Evolutionary conservation across 1,140 invertebrate genomes (phyloP).

Genomic region (Popillia japonica): DNA sequence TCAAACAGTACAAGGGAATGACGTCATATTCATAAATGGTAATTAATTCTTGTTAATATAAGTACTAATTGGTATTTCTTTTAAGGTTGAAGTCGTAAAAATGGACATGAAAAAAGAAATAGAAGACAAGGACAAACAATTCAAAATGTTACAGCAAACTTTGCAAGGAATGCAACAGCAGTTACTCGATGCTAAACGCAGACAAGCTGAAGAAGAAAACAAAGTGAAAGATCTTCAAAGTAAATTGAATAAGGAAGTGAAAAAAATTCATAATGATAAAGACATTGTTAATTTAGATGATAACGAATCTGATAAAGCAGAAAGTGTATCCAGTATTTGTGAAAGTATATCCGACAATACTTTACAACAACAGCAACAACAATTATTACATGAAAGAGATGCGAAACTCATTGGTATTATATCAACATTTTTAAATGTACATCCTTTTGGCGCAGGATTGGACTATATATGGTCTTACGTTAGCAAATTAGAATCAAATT

Average conservation of each 20-base stretch:
- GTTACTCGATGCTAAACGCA: constrained; percentile 70
- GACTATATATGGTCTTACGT: constrained; percentile 88
- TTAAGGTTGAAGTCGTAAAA: constrained; percentile 70
- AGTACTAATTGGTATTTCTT: constrained; percentile 6
- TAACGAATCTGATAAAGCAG: constrained; percentile 54
- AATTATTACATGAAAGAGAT: constrained; percentile 59
- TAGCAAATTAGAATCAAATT: constrained; percentile 73
- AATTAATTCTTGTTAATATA: not conserved
- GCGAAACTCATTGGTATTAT: constrained; percentile 80
- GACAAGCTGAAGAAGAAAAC: constrained; percentile 69
- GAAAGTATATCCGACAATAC: constrained; percentile 49
- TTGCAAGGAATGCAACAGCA: constrained; percentile 83
- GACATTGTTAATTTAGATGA: constrained; percentile 57
- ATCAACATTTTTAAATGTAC: constrained; percentile 85
- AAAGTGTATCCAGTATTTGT: constrained; percentile 44
- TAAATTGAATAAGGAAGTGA: constrained; percentile 62
- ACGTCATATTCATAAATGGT: not conserved
- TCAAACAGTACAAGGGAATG: no score
- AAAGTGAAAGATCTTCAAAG: constrained; percentile 68
- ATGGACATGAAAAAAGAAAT: constrained; percentile 74
- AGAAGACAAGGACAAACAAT: constrained; percentile 75
- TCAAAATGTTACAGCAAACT: constrained; percentile 78
- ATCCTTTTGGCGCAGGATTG: constrained; percentile 85
- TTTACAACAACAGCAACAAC: constrained; percentile 20
- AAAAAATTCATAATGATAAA: constrained; percentile 48